Percentiles rank a stretch among this genome's conserved stretches.
phyloP scores from a whole-genome alignment of 2,113 vertebrate species.

The Salminus brasiliensis region DNA sequence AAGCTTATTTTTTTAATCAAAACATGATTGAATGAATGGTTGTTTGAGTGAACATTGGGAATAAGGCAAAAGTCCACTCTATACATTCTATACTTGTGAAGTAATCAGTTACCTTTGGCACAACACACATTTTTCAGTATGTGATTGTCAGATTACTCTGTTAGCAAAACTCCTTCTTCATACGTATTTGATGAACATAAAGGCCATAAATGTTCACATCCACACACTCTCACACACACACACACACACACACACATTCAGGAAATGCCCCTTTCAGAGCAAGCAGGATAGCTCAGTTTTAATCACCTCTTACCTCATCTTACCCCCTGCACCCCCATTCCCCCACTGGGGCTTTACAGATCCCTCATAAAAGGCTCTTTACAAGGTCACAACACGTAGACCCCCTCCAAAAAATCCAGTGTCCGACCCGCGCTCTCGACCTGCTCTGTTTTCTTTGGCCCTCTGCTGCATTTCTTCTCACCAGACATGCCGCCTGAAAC shows the following conservation, averaged over 20 bases:
- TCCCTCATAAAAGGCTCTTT: slow-evolving; percentile 46
- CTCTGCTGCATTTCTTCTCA: slow-evolving; percentile 24
- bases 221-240: too few relatives aligned
- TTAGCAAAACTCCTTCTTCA: too few relatives aligned
- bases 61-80: too few relatives aligned
- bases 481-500: slow-evolving; percentile 43
- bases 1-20: too few relatives aligned
- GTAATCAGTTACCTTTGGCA: too few relatives aligned
- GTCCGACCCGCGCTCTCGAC: background rate
- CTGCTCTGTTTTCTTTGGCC: slow-evolving; percentile 47
- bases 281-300: slow-evolving; percentile 40
- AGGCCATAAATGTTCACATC: too few relatives aligned
- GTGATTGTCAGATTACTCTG: too few relatives aligned
- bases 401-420: background rate
- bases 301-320: slow-evolving; percentile 57
- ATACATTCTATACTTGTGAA: too few relatives aligned
- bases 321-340: slow-evolving; percentile 31
- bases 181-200: too few relatives aligned
- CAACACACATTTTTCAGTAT: too few relatives aligned
- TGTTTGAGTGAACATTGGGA: too few relatives aligned
- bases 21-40: too few relatives aligned
- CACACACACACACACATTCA: background rate
- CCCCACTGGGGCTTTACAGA: slow-evolving; percentile 43
- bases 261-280: background rate
- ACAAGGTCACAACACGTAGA: slow-evolving; percentile 26